Percentiles rank a stretch among this genome's conserved stretches.
Evolutionary conservation across 2,797 vertebrate genomes (phyloP).

Genomic region (Babyrousa celebensis): DNA sequence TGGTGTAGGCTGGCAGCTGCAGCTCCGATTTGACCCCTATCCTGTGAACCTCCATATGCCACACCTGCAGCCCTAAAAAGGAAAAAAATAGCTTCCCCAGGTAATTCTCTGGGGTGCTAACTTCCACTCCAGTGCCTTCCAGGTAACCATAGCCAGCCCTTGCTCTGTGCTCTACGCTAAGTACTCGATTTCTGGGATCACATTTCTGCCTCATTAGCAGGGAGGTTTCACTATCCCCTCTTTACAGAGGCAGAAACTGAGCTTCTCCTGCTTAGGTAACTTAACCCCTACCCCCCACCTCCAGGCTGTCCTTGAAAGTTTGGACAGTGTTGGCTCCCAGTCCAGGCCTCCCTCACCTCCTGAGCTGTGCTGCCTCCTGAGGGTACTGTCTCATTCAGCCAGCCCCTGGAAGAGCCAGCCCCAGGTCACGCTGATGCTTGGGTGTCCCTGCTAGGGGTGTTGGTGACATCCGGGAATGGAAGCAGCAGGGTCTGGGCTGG

Average conservation of each 20-base stretch:
- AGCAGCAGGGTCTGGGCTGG: not conserved
- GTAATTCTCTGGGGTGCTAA: not conserved
- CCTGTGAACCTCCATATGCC: too few relatives aligned
- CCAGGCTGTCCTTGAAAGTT: not conserved
- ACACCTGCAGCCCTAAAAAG: too few relatives aligned
- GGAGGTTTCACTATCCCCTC: not conserved
- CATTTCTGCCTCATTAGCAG: conserved; percentile 59
- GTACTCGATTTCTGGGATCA: not conserved
- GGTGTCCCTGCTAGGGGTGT: not conserved
- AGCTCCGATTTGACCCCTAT: too few relatives aligned
- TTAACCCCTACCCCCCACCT: not conserved
- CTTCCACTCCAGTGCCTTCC: not conserved
- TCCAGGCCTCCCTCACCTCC: not conserved
- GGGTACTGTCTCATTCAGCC: too few relatives aligned
- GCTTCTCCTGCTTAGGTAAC: not conserved
- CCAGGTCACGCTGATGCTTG: not conserved
- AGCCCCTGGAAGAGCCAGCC: not conserved
- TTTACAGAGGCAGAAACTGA: conserved; percentile 1
- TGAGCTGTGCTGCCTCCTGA: not conserved
- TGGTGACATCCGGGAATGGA: not conserved
- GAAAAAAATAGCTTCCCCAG: not conserved
- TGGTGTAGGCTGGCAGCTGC: too few relatives aligned
- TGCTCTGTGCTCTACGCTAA: not conserved
- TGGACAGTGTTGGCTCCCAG: not conserved
- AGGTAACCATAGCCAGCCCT: not conserved